Conservation (phyloP, 2,113 vertebrate genomes). For the Perognathus longimembris region DNA sequence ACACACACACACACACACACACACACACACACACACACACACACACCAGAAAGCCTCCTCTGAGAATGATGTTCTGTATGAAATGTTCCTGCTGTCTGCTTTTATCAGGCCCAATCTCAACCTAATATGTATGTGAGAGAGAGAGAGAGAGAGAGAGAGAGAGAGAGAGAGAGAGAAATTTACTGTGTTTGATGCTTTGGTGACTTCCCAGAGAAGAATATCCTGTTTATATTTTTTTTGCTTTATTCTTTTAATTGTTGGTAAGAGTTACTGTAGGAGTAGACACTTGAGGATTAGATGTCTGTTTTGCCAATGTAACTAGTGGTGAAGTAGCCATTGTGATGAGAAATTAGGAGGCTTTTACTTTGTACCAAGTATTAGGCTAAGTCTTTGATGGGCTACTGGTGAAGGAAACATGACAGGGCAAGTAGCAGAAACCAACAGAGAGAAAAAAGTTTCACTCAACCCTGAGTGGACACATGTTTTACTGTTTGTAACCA, state of each 20-base stretch:
- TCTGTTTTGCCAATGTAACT: not conserved
- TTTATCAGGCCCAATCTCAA: not conserved
- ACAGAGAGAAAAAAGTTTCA: too few relatives aligned
- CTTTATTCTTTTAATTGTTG: not conserved
- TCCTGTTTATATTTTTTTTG: not conserved
- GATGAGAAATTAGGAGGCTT: not conserved
- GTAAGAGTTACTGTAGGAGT: not conserved
- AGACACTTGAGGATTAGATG: not conserved
- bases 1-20: too few relatives aligned
- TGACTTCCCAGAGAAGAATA: not conserved
- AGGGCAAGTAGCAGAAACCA: not conserved
- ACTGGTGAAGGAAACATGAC: not conserved
- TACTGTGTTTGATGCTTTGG: not conserved
- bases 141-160: too few relatives aligned
- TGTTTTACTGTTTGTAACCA: not conserved
- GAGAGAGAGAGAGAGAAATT: not conserved
- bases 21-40: not conserved
- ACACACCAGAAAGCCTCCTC: not conserved
- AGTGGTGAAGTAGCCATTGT: too few relatives aligned
- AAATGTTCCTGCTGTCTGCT: not conserved
- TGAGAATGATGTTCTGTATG: not conserved
- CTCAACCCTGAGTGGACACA: too few relatives aligned
- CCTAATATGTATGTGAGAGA: too few relatives aligned
- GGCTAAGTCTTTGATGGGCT: not conserved
- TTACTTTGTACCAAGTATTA: not conserved